These are phyloP conservation scores for Pteropus rufus DNA, from an alignment of 2,797 vertebrate species.

Conservation along the genomic window DNA sequence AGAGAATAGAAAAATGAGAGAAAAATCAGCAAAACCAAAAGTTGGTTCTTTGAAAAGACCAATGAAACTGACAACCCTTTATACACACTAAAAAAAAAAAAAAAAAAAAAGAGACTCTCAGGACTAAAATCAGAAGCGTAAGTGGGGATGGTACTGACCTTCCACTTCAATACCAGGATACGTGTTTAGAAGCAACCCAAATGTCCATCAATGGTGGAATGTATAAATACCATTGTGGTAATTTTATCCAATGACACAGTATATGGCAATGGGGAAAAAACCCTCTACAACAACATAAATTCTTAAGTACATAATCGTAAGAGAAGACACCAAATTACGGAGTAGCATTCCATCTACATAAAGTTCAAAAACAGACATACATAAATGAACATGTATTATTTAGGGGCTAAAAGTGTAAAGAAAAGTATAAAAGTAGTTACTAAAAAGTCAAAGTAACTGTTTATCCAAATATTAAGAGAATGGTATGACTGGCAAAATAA, in stretches of 20 bases:
- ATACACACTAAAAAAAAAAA: neutral
- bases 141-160: neutral
- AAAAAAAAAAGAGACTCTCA: neutral
- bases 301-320: neutral
- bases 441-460: neutral
- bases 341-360: neutral
- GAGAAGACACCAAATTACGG: neutral
- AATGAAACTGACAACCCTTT: neutral
- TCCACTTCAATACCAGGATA: neutral
- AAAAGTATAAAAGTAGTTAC: neutral
- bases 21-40: neutral
- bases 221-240: neutral
- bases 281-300: neutral
- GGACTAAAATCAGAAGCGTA: neutral
- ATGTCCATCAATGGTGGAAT: neutral
- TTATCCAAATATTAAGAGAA: conserved; percentile 8
- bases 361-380: neutral
- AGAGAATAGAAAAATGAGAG: neutral
- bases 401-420: neutral
- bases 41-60: neutral
- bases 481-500: neutral
- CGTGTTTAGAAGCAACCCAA: neutral
- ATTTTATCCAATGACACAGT: neutral
- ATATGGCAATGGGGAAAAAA: neutral
- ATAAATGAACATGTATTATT: neutral